Base-by-base conservation (phyloP, 2,113 vertebrate species). In the Myotis lucifugus region DNA sequence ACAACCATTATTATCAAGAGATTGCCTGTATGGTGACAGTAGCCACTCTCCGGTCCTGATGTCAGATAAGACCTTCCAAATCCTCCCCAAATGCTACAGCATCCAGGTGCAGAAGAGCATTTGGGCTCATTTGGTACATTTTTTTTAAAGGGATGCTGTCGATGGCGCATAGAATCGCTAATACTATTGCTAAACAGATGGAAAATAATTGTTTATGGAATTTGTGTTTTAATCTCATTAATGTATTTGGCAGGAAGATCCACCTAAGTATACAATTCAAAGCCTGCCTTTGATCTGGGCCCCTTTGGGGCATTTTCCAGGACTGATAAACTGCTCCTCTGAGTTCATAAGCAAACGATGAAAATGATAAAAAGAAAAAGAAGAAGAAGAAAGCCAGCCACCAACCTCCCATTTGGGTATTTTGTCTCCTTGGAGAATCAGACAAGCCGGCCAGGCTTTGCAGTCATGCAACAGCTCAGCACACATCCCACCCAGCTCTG, bases 141-240 rank as follows among this genome's bases (percentile, higher is more conserved):
- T 67, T 67, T 52, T 19, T 81, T 8, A 42, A 74, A 48, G 6
- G 64, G 29, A 85, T 14, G 7, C 79, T 23, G 14, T 42, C 25
- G 34, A 78, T 42, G 74, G 40, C 46, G 52, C 46, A 72, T 42
- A 69, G 46, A 88, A n/a, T 70, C 29, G 2, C 64, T 66, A 40
- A 79, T 79, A 34, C 59, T 91, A 46, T 72, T 83, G 48, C 94
- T 93, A 95, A 97, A 83, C 94, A 96, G 97, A 97, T 95, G 95
- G 93, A 94, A 96, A 95, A 94, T 95, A 88, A 96, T 88, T 92
- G 93, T 95, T 90, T 87, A 81, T 92, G 93, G 95, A 97, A 95
- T 97, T 95, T 95, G 89, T 86, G 70, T 97, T 97, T 96, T 97
- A 97, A 97, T 96, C 78, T 9, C 83, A 96, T 97, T 96, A 93